A percentile compares a stretch with the other conserved stretches of the same genome.
Conservation (phyloP, 2,797 vertebrate genomes). For the Pachyuromys duprasi region DNA sequence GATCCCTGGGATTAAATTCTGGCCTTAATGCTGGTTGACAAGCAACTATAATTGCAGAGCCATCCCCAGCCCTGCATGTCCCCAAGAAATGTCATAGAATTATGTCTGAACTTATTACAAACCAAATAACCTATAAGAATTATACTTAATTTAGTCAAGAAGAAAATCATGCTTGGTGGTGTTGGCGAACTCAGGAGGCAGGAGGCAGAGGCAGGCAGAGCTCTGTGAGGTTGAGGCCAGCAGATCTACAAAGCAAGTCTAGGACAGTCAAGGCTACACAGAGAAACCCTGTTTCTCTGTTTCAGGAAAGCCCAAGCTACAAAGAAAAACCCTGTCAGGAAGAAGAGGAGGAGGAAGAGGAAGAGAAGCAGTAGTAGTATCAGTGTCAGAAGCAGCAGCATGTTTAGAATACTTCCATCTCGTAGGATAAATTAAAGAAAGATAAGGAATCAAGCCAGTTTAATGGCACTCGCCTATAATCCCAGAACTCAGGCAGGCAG, state of each 20-base stretch:
- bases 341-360: too few species aligned
- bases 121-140: slow-evolving; percentile 17
- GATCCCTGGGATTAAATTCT: background rate
- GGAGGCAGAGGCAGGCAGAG: background rate
- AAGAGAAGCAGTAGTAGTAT: too few species aligned
- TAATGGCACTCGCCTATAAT: too few species aligned
- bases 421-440: background rate
- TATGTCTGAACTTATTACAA: slow-evolving; percentile 16
- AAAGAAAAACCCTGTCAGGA: too few species aligned
- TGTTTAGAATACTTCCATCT: background rate
- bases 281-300: background rate
- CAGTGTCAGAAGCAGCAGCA: background rate
- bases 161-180: background rate
- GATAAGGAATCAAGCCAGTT: too few species aligned
- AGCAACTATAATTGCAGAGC: background rate
- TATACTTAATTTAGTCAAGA: background rate
- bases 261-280: background rate
- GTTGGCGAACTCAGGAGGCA: background rate
- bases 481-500: too few species aligned
- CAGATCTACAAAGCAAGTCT: background rate
- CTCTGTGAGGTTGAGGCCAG: background rate
- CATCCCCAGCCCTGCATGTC: background rate
- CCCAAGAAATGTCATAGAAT: background rate
- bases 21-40: background rate
- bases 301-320: background rate